These are phyloP conservation scores for Psittacula echo DNA, from an alignment of 2,797 vertebrate genomes.

Conservation along the genomic window DNA sequence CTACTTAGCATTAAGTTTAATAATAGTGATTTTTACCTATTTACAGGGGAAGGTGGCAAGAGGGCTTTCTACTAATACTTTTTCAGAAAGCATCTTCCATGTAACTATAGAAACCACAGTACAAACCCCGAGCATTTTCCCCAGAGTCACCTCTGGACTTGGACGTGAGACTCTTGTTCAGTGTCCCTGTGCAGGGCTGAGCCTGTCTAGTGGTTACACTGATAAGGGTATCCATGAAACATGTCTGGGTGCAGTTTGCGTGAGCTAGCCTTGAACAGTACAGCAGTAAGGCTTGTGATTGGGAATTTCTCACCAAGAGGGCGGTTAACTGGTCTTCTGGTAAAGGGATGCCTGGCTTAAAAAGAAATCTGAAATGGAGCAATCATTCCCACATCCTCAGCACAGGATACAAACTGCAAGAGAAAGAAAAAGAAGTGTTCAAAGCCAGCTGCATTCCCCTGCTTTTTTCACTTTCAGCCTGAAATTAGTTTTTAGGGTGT, in stretches of 20 bases:
- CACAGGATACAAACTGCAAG: background rate
- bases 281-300: background rate
- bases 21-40: background rate
- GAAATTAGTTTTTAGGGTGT: background rate
- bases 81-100: background rate
- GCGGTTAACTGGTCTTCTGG: background rate
- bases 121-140: background rate
- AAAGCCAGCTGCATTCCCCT: background rate
- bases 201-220: background rate
- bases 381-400: background rate
- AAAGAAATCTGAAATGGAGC: background rate
- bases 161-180: background rate
- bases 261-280: background rate
- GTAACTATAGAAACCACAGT: background rate
- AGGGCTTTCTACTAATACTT: background rate
- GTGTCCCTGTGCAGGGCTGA: background rate
- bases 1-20: background rate
- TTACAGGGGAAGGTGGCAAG: background rate
- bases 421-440: background rate
- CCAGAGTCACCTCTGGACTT: background rate
- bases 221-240: background rate
- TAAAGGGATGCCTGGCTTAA: background rate
- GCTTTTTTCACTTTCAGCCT: background rate
- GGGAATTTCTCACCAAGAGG: background rate
- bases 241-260: background rate